Evolutionary conservation across 2,888 invertebrate species (phyloP).

Genomic region (Drosophila imparisetae): DNA sequence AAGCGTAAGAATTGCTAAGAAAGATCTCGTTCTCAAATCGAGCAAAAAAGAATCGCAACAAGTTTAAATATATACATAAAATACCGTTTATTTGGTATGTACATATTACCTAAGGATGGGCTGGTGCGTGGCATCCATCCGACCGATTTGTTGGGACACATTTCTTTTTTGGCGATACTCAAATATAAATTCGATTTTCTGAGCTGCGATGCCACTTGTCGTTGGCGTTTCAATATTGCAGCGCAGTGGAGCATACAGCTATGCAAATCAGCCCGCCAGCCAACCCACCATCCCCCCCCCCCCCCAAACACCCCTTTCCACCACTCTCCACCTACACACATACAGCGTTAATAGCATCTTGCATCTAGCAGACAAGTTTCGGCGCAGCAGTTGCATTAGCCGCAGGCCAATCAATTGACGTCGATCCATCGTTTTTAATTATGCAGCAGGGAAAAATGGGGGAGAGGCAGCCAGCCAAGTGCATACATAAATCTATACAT

Average conservation of each 20-base stretch:
- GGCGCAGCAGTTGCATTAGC: constrained; percentile 43
- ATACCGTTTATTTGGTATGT: too few species aligned
- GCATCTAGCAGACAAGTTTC: constrained; percentile 2
- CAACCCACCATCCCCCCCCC: too few species aligned
- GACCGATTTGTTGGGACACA: constrained; percentile 28
- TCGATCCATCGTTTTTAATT: constrained; percentile 51
- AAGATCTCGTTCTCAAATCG: constrained; percentile 63
- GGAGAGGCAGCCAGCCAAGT: neutral
- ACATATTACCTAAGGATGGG: neutral
- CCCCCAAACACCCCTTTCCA: neutral
- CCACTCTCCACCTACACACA: too few species aligned
- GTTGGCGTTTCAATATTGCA: constrained; percentile 39
- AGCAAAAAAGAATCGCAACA: constrained; percentile 74
- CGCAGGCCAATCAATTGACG: constrained; percentile 55
- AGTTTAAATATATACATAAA: constrained; percentile 20
- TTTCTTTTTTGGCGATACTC: constrained; percentile 59
- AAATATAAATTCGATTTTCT: constrained; percentile 65
- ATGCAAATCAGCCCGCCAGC: neutral
- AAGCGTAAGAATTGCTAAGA: constrained; percentile 14
- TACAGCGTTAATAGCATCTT: neutral
- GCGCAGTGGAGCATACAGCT: constrained; percentile 32
- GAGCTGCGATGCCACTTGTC: constrained; percentile 35
- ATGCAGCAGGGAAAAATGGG: constrained; percentile 26
- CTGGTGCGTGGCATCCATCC: constrained; percentile 7
- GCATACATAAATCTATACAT: neutral